Conservation (phyloP, 2,113 vertebrate species). For the Rhadina sibilatrix region DNA sequence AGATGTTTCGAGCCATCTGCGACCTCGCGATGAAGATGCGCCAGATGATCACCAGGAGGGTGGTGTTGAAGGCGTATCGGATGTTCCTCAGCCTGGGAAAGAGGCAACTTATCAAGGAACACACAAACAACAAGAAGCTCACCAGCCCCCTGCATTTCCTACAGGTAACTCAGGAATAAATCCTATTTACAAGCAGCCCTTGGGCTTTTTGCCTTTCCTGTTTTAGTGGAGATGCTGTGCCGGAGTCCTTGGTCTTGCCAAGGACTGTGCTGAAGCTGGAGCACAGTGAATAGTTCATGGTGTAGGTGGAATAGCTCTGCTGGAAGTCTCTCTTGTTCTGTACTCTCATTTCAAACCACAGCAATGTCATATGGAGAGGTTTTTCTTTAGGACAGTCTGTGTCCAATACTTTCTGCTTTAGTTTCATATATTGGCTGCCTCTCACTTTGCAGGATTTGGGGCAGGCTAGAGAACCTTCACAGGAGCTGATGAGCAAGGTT, state of each 20-base stretch:
- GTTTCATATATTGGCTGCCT: not conserved
- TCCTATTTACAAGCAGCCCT: not conserved
- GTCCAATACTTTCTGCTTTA: not conserved
- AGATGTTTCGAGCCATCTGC: slow-evolving; percentile 93
- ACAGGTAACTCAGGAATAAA: not conserved
- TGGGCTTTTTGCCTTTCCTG: not conserved
- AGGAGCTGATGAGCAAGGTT: not conserved
- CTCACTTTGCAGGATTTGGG: not conserved
- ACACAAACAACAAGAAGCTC: not conserved
- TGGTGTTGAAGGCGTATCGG: slow-evolving; percentile 89
- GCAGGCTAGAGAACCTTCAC: not conserved
- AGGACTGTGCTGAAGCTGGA: not conserved
- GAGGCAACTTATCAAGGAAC: not conserved
- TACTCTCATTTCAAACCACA: not conserved
- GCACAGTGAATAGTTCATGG: not conserved
- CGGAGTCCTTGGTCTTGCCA: not conserved
- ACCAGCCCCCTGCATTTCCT: not conserved
- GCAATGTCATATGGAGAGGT: not conserved
- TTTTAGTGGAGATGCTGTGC: not conserved
- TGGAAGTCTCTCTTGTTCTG: not conserved
- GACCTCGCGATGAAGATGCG: slow-evolving; percentile 93
- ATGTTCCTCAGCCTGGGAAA: slow-evolving; percentile 88
- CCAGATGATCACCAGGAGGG: slow-evolving; percentile 90
- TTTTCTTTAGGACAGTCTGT: not conserved
- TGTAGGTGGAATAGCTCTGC: not conserved